A percentile compares a stretch with the other conserved stretches of the same genome.
phyloP scores from a whole-genome alignment of 2,113 vertebrate genomes.

The Microtus richardsoni region DNA sequence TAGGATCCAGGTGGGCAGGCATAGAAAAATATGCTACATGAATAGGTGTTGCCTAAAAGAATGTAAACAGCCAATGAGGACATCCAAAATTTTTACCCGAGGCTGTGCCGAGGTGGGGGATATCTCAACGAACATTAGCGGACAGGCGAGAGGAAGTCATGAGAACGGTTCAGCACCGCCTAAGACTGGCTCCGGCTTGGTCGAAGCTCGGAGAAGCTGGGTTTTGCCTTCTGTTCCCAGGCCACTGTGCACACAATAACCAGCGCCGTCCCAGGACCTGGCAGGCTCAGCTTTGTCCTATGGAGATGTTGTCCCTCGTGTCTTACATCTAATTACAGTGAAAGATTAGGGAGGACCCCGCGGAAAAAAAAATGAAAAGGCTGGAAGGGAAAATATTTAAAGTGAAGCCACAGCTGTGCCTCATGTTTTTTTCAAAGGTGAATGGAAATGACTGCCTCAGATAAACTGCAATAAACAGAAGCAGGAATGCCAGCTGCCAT shows the following conservation, averaged over 20 bases:
- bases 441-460: slow-evolving; percentile 73
- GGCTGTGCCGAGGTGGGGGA: too few species aligned
- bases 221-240: background rate
- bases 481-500: slow-evolving; percentile 72
- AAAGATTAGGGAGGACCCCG: slow-evolving; percentile 72
- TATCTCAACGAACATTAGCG: background rate
- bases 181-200: background rate
- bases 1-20: accelerated
- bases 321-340: slow-evolving; percentile 69
- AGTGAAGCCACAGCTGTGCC: slow-evolving; percentile 76
- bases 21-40: background rate
- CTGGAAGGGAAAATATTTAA: slow-evolving; percentile 79
- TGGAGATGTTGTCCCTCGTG: slow-evolving; percentile 47
- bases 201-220: background rate
- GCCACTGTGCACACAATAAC: background rate
- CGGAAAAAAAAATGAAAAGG: slow-evolving; percentile 58
- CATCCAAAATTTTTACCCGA: background rate
- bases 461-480: slow-evolving; percentile 77
- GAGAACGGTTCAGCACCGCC: background rate
- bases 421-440: slow-evolving; percentile 81
- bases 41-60: background rate
- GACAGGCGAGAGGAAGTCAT: background rate
- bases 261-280: background rate
- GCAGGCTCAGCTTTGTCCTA: slow-evolving; percentile 33
- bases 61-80: too few species aligned